Conservation (phyloP, 2,888 invertebrate genomes). For the Leptopterna dolabrata region DNA sequence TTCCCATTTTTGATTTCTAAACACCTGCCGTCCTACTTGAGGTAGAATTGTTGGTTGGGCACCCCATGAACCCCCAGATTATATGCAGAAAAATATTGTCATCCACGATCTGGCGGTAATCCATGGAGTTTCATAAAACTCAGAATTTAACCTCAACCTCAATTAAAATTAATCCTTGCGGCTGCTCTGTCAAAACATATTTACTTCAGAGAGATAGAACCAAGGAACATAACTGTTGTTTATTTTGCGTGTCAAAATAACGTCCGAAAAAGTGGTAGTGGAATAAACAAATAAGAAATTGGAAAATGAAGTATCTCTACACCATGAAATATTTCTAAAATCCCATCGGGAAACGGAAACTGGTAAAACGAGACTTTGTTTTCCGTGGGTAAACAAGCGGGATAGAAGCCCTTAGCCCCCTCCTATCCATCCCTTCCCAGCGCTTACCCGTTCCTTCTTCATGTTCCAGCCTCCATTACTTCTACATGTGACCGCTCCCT, state of each 20-base stretch:
- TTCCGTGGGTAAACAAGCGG: neutral
- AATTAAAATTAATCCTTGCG: neutral
- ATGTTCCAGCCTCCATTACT: neutral
- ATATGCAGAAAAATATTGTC: too few relatives aligned
- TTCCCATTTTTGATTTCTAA: too few relatives aligned
- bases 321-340: neutral
- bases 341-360: slow-evolving; percentile 7
- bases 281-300: neutral
- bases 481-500: neutral
- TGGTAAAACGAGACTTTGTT: neutral
- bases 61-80: too few relatives aligned
- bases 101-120: too few relatives aligned
- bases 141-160: too few relatives aligned
- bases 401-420: neutral
- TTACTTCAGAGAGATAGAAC: neutral
- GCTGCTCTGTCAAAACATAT: neutral
- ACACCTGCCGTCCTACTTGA: too few relatives aligned
- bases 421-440: neutral
- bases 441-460: neutral
- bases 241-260: neutral
- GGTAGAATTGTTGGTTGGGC: too few relatives aligned
- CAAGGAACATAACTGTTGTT: neutral
- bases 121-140: too few relatives aligned
- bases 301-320: neutral
- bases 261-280: neutral